Conservation (phyloP, 2,888 invertebrate genomes). For the Carpatolechia fugitivella region DNA sequence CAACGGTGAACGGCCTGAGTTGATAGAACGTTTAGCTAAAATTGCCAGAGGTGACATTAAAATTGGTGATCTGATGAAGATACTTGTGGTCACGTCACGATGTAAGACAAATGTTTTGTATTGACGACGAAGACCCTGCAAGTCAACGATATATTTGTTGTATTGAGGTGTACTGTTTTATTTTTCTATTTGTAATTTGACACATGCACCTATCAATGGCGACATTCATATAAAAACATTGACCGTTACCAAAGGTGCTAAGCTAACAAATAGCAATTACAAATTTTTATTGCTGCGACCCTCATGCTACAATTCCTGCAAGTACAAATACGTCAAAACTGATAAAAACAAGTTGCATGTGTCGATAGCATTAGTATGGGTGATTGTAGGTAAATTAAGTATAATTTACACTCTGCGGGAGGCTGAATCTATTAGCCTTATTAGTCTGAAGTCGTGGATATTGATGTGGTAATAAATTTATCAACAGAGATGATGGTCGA, state of each 20-base stretch:
- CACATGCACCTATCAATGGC: not conserved
- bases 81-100: not conserved
- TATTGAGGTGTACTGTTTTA: too few species aligned
- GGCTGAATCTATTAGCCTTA: slow-evolving; percentile 9
- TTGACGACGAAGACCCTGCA: too few species aligned
- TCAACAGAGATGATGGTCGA: too few species aligned
- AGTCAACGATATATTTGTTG: too few species aligned
- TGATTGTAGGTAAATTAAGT: slow-evolving; percentile 7
- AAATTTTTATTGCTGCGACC: not conserved
- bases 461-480: not conserved
- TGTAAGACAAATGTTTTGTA: not conserved
- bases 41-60: not conserved
- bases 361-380: slow-evolving; percentile 8
- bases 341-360: not conserved
- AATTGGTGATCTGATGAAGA: not conserved
- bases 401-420: slow-evolving; percentile 9
- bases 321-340: not conserved
- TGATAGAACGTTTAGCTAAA: not conserved
- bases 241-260: slow-evolving; percentile 6
- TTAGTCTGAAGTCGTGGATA: not conserved
- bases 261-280: not conserved
- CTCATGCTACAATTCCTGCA: not conserved
- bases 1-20: not conserved
- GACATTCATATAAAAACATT: not conserved
- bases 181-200: not conserved